Conservation (phyloP, 1,140 invertebrate genomes). For the Trissolcus basalis region DNA sequence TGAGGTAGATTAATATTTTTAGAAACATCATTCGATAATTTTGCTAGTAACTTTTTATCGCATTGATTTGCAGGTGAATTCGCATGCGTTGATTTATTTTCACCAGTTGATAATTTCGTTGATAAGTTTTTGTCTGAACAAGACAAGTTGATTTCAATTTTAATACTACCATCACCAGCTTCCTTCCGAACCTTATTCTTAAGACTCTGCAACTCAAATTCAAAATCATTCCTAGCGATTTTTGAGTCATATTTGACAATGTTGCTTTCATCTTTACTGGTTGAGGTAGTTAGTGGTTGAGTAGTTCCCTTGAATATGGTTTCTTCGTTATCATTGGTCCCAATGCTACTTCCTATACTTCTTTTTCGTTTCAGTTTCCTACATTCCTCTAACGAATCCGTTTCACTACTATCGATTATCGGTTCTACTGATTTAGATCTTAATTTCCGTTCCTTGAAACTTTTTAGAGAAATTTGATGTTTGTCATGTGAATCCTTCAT, state of each 20-base stretch:
- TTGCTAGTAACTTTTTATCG: conserved; percentile 1
- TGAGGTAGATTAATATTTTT: conserved; percentile 36
- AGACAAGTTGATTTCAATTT: conserved; percentile 72
- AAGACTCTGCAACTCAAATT: conserved; percentile 68
- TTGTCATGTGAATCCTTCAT: background rate
- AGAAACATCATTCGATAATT: conserved; percentile 10
- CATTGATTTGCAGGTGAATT: conserved; percentile 2
- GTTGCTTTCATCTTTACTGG: conserved; percentile 9
- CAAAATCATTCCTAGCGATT: conserved; percentile 59
- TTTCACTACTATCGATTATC: conserved; percentile 30
- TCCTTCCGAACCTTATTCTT: conserved; percentile 53
- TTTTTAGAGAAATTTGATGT: conserved; percentile 9
- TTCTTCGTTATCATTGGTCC: conserved; percentile 19
- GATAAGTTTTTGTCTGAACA: conserved; percentile 59
- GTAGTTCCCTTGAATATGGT: background rate
- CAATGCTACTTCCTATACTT: conserved; percentile 47
- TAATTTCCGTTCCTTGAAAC: conserved; percentile 19
- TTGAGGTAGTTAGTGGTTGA: too few relatives aligned
- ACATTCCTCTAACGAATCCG: conserved; percentile 50
- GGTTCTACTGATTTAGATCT: conserved; percentile 60
- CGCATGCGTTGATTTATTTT: conserved; percentile 17
- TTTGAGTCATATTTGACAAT: conserved; percentile 13
- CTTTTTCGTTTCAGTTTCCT: conserved; percentile 57
- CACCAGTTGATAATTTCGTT: conserved; percentile 10
- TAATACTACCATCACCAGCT: conserved; percentile 64